A percentile compares a stretch with the other conserved stretches of the same genome.
These are phyloP conservation scores for Hippocampus guttulatus DNA, from an alignment of 2,113 vertebrate species.

Conservation along the genomic window DNA sequence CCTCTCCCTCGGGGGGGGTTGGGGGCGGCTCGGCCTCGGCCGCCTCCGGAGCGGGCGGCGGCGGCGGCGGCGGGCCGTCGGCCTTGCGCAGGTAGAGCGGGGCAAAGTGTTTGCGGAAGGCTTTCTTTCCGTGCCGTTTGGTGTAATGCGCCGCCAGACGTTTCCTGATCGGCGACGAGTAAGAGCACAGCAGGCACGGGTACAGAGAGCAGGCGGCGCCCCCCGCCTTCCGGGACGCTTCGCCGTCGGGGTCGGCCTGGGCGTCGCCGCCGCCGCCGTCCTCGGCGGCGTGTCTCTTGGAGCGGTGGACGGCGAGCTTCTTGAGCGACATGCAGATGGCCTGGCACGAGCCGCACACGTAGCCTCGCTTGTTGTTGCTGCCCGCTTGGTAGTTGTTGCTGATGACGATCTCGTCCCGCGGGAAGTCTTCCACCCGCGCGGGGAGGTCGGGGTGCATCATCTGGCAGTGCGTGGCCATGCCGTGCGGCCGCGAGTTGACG, in stretches of 20 bases:
- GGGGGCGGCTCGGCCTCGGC: too few species aligned
- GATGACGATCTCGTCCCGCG: conserved; percentile 73
- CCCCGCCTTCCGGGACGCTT: too few species aligned
- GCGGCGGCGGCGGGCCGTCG: conserved; percentile 41
- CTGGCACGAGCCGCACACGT: conserved; percentile 79
- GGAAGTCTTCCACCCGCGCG: conserved; percentile 79
- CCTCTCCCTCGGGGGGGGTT: background rate
- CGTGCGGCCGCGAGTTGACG: conserved; percentile 81
- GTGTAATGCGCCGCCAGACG: conserved; percentile 1
- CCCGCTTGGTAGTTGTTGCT: conserved; percentile 59
- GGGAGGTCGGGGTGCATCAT: conserved; percentile 79
- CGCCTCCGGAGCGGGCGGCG: conserved; percentile 55
- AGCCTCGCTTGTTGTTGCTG: conserved; percentile 77
- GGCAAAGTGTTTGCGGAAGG: conserved; percentile 69
- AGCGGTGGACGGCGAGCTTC: conserved; percentile 78
- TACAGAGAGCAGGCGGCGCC: background rate
- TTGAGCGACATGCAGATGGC: conserved; percentile 74
- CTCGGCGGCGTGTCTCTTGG: conserved; percentile 56
- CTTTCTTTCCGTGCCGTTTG: conserved; percentile 10
- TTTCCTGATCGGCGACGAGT: background rate
- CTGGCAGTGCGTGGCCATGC: conserved; percentile 87
- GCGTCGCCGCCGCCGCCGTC: conserved; percentile 45
- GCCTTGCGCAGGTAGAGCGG: conserved; percentile 58
- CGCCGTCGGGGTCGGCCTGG: background rate
- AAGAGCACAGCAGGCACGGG: background rate